These are phyloP conservation scores for Criorhina ranunculi DNA, from an alignment of 2,888 invertebrate species.

Conservation along the genomic window DNA sequence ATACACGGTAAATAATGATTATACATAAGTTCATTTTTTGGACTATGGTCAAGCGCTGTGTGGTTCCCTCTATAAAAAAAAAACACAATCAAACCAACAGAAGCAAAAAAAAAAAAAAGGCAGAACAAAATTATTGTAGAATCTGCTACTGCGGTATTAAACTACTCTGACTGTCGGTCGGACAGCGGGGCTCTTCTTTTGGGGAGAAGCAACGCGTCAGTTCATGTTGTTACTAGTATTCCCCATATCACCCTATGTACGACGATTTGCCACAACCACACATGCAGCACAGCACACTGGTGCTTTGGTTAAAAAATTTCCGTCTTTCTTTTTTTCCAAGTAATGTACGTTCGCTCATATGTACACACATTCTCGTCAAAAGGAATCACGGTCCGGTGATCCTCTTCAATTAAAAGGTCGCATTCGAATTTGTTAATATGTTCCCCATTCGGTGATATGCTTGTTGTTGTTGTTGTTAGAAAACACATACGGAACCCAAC, in stretches of 20 bases:
- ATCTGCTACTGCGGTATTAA: not conserved
- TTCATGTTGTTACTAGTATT: constrained; percentile 14
- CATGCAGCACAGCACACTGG: not conserved
- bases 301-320: constrained; percentile 19
- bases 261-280: constrained; percentile 4
- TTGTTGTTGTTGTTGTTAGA: constrained; percentile 40
- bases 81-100: not conserved
- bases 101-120: too few species aligned
- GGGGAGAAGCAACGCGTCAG: not conserved
- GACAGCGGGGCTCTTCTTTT: not conserved
- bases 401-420: constrained; percentile 75
- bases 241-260: constrained; percentile 4
- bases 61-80: not conserved
- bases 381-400: constrained; percentile 75
- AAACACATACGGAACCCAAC: constrained; percentile 65
- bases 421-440: constrained; percentile 69
- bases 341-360: constrained; percentile 14
- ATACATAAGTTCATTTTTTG: not conserved
- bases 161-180: not conserved
- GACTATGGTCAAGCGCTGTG: not conserved
- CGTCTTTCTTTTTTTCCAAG: constrained; percentile 14
- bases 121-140: not conserved
- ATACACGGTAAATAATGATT: not conserved
- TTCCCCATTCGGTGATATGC: constrained; percentile 61
- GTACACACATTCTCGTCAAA: constrained; percentile 46